These are phyloP conservation scores for Bhutanitis thaidina DNA, from an alignment of 2,888 invertebrate species.

Conservation along the genomic window DNA sequence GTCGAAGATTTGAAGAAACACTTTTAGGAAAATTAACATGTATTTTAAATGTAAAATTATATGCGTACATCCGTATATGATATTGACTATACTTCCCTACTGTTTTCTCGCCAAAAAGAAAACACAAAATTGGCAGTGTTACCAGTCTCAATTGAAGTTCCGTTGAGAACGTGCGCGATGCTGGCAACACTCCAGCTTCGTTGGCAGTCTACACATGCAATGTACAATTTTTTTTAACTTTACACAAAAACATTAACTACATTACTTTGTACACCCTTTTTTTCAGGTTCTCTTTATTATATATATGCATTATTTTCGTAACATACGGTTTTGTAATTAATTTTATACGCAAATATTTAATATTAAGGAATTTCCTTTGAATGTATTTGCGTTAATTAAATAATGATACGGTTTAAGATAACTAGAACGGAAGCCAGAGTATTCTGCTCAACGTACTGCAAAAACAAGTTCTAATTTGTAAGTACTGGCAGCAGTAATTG, in stretches of 20 bases:
- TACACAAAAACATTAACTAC: slow-evolving; percentile 37
- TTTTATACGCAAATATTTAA: no score
- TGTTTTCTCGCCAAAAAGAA: slow-evolving; percentile 10
- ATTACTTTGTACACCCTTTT: slow-evolving; percentile 29
- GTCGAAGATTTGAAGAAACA: no score
- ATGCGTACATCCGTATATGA: neutral
- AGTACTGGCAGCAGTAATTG: slow-evolving; percentile 12
- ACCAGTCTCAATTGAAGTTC: slow-evolving; percentile 30
- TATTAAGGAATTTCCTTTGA: neutral
- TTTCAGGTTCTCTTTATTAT: no score
- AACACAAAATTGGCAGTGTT: slow-evolving; percentile 25
- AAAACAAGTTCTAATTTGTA: slow-evolving; percentile 17
- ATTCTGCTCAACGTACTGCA: slow-evolving; percentile 13
- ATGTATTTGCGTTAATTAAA: no score
- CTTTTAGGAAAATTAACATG: no score
- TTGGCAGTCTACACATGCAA: slow-evolving; percentile 57
- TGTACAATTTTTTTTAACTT: slow-evolving; percentile 49
- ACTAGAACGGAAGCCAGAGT: slow-evolving; percentile 7
- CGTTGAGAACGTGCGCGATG: slow-evolving; percentile 31
- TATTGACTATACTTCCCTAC: neutral
- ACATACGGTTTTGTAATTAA: no score
- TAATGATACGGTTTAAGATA: neutral
- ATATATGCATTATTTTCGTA: no score
- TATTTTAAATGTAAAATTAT: neutral
- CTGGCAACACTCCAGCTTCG: slow-evolving; percentile 59